phyloP scores from a whole-genome alignment of 2,888 invertebrate species.

The Trissoscelio sp. region DNA sequence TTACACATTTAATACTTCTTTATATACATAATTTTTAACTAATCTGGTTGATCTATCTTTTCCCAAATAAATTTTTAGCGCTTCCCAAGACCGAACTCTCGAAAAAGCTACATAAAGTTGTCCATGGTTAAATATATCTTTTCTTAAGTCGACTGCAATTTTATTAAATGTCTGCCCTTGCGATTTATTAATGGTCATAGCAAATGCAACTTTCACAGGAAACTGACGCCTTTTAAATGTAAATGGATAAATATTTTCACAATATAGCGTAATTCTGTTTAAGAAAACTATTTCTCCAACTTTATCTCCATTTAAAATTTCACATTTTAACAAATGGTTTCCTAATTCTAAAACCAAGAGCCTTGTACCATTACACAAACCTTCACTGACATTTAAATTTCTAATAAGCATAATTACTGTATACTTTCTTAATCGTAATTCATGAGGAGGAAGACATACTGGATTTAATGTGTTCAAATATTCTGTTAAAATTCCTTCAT shows the following conservation, averaged over 20 bases:
- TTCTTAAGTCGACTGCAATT: neutral
- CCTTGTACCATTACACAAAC: neutral
- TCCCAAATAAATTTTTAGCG: neutral
- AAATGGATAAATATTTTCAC: neutral
- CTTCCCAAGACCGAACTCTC: too few species aligned
- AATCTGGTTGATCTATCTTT: neutral
- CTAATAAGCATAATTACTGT: neutral
- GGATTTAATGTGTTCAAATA: too few species aligned
- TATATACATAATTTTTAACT: too few species aligned
- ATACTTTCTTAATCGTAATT: neutral
- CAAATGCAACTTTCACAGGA: too few species aligned
- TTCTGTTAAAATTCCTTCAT: too few species aligned
- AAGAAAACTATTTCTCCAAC: neutral
- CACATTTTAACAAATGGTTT: neutral
- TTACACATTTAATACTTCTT: too few species aligned
- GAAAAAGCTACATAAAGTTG: too few species aligned
- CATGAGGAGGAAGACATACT: neutral
- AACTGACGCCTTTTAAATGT: neutral
- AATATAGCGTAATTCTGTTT: neutral
- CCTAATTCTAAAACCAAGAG: too few species aligned
- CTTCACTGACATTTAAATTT: conserved; percentile 1
- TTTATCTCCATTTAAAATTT: neutral
- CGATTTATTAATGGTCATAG: too few species aligned
- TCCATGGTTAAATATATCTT: neutral
- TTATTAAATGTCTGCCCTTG: neutral